phyloP scores from a whole-genome alignment of 1,140 invertebrate species.

The Zeugodacus cucurbitae region DNA sequence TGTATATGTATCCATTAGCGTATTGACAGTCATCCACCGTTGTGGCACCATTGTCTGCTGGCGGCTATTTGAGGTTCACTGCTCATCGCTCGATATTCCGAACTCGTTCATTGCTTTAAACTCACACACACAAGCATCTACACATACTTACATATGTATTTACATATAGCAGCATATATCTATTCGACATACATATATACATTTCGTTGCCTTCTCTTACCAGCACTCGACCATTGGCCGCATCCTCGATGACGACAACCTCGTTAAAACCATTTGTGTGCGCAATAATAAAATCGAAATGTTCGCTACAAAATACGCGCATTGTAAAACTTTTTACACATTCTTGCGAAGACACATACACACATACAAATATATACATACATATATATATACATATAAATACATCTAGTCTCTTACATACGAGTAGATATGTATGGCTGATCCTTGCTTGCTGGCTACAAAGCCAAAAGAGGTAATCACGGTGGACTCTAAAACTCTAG shows the following conservation, averaged over 20 bases:
- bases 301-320: slow-evolving; percentile 23
- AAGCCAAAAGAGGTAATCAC: background rate
- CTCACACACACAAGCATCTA: background rate
- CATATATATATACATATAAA: background rate
- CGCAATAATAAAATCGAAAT: slow-evolving; percentile 40
- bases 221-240: background rate
- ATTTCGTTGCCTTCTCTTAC: background rate
- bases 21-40: slow-evolving; percentile 12
- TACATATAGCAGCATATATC: no score
- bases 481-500: background rate
- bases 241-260: slow-evolving; percentile 4
- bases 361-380: background rate
- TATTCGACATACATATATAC: background rate
- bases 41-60: slow-evolving; percentile 10
- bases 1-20: background rate
- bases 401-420: background rate
- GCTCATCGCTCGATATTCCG: slow-evolving; percentile 14
- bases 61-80: slow-evolving; percentile 28
- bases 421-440: background rate
- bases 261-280: slow-evolving; percentile 34
- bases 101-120: background rate
- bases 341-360: no score
- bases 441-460: background rate
- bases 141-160: background rate
- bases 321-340: background rate